These are phyloP conservation scores for Pseudopleuronectes americanus DNA, from an alignment of 2,797 vertebrate species.

Conservation along the genomic window DNA sequence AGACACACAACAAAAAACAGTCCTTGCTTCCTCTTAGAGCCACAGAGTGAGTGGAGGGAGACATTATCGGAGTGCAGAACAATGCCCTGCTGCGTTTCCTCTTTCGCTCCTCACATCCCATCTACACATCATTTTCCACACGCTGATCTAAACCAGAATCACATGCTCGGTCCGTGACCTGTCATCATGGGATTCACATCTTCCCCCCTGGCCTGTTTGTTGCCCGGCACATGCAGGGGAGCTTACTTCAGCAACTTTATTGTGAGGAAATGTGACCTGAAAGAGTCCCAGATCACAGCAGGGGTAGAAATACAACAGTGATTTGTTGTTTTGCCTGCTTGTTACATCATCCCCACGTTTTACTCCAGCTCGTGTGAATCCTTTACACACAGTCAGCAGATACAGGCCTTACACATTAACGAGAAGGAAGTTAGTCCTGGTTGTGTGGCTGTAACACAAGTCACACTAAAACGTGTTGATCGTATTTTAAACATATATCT, in stretches of 20 bases:
- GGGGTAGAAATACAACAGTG: constrained; percentile 34
- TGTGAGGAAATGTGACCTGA: constrained; percentile 39
- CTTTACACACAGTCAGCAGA: constrained; percentile 43
- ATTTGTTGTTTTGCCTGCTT: neutral
- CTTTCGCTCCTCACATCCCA: neutral
- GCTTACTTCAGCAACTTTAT: constrained; percentile 38
- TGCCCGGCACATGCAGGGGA: constrained; percentile 29
- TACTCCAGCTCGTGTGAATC: constrained; percentile 34
- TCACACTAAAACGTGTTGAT: neutral
- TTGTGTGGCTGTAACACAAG: neutral
- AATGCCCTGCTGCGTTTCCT: neutral
- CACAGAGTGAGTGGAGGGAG: neutral
- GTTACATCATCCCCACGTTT: constrained; percentile 14
- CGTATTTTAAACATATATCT: neutral
- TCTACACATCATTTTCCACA: neutral
- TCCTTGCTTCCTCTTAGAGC: constrained; percentile 44
- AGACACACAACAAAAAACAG: constrained; percentile 2
- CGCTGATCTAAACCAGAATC: constrained; percentile 27
- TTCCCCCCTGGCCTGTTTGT: constrained; percentile 26
- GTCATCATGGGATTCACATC: constrained; percentile 46
- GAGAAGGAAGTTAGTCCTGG: constrained; percentile 24
- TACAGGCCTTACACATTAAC: constrained; percentile 15
- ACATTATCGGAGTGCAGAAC: neutral
- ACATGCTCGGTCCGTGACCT: constrained; percentile 58
- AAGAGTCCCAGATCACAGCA: constrained; percentile 14